Conservation (phyloP, 2,113 vertebrate genomes). For the Menidia beryllina region DNA sequence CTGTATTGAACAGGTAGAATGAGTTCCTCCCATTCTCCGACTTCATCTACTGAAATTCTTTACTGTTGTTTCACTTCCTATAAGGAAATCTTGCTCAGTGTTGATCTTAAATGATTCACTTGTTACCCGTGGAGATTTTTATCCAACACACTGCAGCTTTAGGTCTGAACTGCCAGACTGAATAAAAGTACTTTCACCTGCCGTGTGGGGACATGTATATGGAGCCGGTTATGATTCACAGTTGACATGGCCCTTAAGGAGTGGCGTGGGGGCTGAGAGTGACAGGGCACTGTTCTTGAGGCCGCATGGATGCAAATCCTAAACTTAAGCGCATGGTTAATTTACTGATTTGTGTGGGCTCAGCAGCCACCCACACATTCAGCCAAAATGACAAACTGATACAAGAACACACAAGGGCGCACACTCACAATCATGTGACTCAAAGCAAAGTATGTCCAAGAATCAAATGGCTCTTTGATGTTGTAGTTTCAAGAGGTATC, state of each 20-base stretch:
- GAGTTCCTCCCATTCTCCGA: neutral
- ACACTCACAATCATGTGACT: slow-evolving; percentile 52
- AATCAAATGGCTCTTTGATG: slow-evolving; percentile 43
- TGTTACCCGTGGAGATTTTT: neutral
- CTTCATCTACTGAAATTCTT: slow-evolving; percentile 18
- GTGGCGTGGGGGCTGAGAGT: slow-evolving; percentile 1
- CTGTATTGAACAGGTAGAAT: slow-evolving; percentile 11
- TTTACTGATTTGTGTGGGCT: slow-evolving; percentile 46
- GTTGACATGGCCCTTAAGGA: neutral
- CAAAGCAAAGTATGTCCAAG: slow-evolving; percentile 50
- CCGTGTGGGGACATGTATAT: slow-evolving; percentile 10
- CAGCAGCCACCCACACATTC: slow-evolving; percentile 56
- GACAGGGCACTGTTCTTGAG: slow-evolving; percentile 21
- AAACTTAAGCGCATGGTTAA: slow-evolving; percentile 67
- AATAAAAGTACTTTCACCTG: neutral
- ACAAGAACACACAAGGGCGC: slow-evolving; percentile 21
- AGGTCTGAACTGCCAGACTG: neutral
- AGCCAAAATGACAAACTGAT: slow-evolving; percentile 49
- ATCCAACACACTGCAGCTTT: neutral
- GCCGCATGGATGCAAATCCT: slow-evolving; percentile 66
- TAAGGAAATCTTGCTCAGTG: neutral
- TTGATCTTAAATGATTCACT: slow-evolving; percentile 30
- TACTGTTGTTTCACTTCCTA: slow-evolving; percentile 55
- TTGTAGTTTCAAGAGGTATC: slow-evolving; percentile 49
- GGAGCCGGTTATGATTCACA: neutral